Evolutionary conservation across 1,140 invertebrate species (phyloP).

Genomic region (Trypoxylus dichotomus): DNA sequence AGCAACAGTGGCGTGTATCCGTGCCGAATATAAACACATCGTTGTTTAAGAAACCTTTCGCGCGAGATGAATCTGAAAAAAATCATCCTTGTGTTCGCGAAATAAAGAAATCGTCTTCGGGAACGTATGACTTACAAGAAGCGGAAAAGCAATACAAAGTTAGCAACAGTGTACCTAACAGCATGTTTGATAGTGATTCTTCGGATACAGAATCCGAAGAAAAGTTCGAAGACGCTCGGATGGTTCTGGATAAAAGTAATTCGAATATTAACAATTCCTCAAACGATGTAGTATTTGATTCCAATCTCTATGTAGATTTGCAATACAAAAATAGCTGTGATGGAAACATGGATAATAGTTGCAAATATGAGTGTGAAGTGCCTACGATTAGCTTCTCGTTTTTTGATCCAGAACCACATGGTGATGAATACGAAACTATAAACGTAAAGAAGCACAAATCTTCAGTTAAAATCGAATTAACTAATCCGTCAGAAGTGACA

Average conservation of each 20-base stretch:
- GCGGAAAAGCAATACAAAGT: conserved; percentile 46
- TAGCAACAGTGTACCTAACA: conserved; percentile 40
- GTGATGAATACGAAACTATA: conserved; percentile 25
- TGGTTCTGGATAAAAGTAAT: conserved; percentile 36
- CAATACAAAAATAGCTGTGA: conserved; percentile 37
- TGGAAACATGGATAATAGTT: conserved; percentile 38
- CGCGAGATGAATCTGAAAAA: conserved; percentile 35
- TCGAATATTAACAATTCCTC: conserved; percentile 32
- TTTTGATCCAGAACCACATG: conserved; percentile 39
- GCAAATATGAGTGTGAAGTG: conserved; percentile 48
- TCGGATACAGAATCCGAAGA: conserved; percentile 38
- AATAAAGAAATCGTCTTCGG: conserved; percentile 42
- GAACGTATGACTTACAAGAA: conserved; percentile 49
- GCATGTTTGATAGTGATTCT: conserved; percentile 38
- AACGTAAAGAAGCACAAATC: conserved; percentile 28
- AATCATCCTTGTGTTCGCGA: conserved; percentile 23
- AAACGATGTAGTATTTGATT: conserved; percentile 33
- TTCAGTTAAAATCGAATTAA: conserved; percentile 10
- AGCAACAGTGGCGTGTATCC: conserved; percentile 49
- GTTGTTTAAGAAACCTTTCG: conserved; percentile 40
- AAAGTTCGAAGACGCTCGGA: conserved; percentile 42
- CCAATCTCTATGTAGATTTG: conserved; percentile 42
- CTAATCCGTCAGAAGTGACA: neutral
- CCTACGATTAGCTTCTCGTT: conserved; percentile 52
- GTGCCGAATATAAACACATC: conserved; percentile 47